Percentiles rank a stretch among this genome's conserved stretches.
Conservation (phyloP, 2,888 invertebrate genomes). For the Caenorhabditis sp. region DNA sequence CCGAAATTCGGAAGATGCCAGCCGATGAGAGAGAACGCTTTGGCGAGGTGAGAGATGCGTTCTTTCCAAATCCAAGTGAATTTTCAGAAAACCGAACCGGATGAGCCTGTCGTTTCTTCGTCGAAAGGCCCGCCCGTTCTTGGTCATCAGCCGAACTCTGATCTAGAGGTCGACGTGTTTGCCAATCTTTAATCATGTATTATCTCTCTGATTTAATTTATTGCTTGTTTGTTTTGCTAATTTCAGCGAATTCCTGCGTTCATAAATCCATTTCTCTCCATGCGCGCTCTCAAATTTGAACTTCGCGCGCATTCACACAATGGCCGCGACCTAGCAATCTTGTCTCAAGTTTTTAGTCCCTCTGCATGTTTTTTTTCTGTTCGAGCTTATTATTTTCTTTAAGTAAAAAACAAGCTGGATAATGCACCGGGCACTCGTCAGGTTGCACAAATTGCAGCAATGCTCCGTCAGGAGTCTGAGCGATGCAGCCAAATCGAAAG, state of each 20-base stretch:
- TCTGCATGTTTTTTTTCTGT: constrained; percentile 10
- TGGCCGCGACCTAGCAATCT: constrained; percentile 19
- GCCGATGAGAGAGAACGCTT: neutral
- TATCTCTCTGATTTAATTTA: neutral
- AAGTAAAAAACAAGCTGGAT: neutral
- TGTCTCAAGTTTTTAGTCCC: neutral
- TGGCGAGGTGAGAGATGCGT: neutral
- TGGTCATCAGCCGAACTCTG: too few species aligned
- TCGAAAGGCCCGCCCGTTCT: too few species aligned
- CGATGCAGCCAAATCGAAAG: constrained; percentile 35
- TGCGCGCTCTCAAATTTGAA: neutral
- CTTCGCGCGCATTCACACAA: neutral
- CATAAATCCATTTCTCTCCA: too few species aligned
- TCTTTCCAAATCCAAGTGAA: too few species aligned
- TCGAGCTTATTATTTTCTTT: neutral
- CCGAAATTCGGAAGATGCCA: constrained; percentile 3
- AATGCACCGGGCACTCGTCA: constrained; percentile 30
- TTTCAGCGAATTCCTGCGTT: neutral
- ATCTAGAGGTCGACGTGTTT: too few species aligned
- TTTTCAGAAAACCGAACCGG: constrained; percentile 3
- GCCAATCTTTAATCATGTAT: too few species aligned
- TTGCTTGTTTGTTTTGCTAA: neutral
- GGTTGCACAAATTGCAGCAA: constrained; percentile 30
- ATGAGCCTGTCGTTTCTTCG: too few species aligned
- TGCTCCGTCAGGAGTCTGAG: constrained; percentile 15